Percentiles rank a stretch among this genome's conserved stretches.
These are phyloP conservation scores for Dryobates pubescens DNA, from an alignment of 2,797 vertebrate genomes.

Conservation along the genomic window DNA sequence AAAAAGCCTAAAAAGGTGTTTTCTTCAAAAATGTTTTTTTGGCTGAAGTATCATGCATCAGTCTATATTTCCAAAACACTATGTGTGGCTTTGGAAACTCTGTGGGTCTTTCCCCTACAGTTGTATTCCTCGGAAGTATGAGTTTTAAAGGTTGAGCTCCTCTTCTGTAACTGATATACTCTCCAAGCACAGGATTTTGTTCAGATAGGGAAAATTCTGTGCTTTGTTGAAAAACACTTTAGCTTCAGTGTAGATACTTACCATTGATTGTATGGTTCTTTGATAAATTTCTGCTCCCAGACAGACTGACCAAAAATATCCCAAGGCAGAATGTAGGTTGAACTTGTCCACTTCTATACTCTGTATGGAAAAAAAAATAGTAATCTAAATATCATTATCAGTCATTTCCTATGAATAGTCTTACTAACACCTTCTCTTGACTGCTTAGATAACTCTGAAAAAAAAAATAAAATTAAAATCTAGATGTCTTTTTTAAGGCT, in stretches of 20 bases:
- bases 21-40: neutral
- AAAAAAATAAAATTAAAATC: neutral
- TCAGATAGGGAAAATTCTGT: neutral
- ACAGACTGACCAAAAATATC: neutral
- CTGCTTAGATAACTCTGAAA: neutral
- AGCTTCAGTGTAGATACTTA: neutral
- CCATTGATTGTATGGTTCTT: neutral
- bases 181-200: neutral
- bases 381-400: neutral
- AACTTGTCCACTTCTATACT: neutral
- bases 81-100: neutral
- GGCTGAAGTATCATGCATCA: neutral
- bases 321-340: neutral
- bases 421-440: neutral
- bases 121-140: neutral
- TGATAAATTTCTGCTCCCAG: neutral
- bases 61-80: neutral
- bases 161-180: neutral
- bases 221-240: neutral
- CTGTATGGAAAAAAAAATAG: neutral
- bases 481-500: conserved; percentile 32
- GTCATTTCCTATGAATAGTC: neutral
- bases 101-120: fast-evolving
- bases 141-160: neutral
- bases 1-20: neutral